Evolutionary conservation across 2,113 vertebrate genomes (phyloP).

Genomic region (Hypomesus transpacificus): DNA sequence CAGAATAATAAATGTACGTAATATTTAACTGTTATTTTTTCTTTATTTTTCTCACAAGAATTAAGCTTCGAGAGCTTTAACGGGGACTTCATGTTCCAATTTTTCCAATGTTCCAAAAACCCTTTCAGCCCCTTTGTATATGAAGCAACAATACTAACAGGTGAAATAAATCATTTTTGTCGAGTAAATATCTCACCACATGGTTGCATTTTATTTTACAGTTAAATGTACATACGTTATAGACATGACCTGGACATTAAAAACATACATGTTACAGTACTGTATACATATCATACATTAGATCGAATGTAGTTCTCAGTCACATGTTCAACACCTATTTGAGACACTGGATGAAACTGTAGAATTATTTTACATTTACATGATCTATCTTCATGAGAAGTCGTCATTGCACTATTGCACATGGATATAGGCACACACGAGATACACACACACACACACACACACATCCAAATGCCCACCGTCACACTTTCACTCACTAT

Average conservation of each 20-base stretch:
- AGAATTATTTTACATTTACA: conserved; percentile 46
- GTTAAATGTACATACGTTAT: conserved; percentile 55
- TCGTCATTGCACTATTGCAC: conserved; percentile 13
- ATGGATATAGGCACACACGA: not conserved
- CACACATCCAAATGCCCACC: conserved; percentile 26
- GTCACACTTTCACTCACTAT: conserved; percentile 23
- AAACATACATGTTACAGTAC: conserved; percentile 32
- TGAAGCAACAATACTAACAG: too few relatives aligned
- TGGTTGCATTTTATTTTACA: conserved; percentile 59
- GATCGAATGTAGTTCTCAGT: conserved; percentile 30
- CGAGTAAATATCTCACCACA: conserved; percentile 44
- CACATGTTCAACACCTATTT: conserved; percentile 44
- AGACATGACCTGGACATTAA: conserved; percentile 45
- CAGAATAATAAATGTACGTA: not conserved
- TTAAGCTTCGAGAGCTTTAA: too few relatives aligned
- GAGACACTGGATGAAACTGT: conserved; percentile 35
- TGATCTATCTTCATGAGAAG: conserved; percentile 42
- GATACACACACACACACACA: conserved; percentile 45
- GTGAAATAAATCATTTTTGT: not conserved
- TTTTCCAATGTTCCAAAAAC: too few relatives aligned
- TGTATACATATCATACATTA: conserved; percentile 45
- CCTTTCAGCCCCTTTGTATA: too few relatives aligned
- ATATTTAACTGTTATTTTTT: too few relatives aligned
- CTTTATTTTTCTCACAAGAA: too few relatives aligned
- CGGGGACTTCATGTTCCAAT: too few relatives aligned